A percentile compares a stretch with the other conserved stretches of the same genome.
phyloP scores from a whole-genome alignment of 2,797 vertebrate genomes.

The Enteromius trimaculatus region DNA sequence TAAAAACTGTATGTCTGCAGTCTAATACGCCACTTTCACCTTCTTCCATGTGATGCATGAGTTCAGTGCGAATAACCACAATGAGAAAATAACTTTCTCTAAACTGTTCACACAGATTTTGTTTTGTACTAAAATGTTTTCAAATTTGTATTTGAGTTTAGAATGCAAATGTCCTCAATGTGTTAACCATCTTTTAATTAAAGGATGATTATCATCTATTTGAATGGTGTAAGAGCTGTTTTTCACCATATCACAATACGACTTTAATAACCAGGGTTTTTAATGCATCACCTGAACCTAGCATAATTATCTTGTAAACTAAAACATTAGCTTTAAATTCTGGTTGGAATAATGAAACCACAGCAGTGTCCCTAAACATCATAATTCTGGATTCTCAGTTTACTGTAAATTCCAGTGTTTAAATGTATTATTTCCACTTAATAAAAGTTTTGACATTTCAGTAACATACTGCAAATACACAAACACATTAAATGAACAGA shows the following conservation, averaged over 20 bases:
- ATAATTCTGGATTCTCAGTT: background rate
- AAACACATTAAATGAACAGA: background rate
- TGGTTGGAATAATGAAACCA: background rate
- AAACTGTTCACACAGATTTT: conserved; percentile 44
- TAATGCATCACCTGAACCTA: background rate
- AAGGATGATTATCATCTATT: conserved; percentile 62
- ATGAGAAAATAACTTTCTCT: conserved; percentile 53
- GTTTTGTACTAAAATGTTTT: conserved; percentile 59
- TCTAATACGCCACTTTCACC: conserved; percentile 53
- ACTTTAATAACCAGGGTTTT: background rate
- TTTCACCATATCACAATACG: background rate
- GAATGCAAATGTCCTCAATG: conserved; percentile 36
- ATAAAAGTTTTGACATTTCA: background rate
- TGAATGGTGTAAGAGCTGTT: background rate
- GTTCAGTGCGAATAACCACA: conserved; percentile 30
- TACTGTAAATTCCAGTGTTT: background rate
- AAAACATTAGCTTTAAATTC: background rate
- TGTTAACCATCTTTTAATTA: conserved; percentile 67
- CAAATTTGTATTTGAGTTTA: conserved; percentile 49
- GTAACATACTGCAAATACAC: background rate
- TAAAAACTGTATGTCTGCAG: conserved; percentile 63
- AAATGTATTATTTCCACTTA: background rate
- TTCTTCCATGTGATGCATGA: conserved; percentile 61
- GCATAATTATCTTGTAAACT: background rate
- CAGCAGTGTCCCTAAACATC: background rate